Conservation (phyloP, 2,113 vertebrate species). For the Labeo rohita region DNA sequence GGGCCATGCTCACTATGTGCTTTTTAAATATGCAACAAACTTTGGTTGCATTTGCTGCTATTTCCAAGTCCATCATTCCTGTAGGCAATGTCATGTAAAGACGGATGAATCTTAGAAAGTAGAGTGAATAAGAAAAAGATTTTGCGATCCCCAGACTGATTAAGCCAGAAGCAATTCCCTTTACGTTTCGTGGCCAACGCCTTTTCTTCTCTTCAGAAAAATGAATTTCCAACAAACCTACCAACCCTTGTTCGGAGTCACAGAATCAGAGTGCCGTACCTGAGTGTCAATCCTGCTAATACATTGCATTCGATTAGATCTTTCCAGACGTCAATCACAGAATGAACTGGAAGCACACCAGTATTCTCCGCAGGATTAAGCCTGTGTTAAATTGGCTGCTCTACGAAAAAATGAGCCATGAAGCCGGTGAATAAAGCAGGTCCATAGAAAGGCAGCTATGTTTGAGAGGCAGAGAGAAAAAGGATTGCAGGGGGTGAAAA, state of each 20-base stretch:
- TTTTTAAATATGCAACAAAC: not conserved
- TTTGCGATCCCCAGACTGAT: slow-evolving; percentile 61
- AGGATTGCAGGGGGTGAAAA: slow-evolving; percentile 53
- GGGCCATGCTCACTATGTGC: not conserved
- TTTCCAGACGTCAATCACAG: slow-evolving; percentile 70
- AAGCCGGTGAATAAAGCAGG: slow-evolving; percentile 65
- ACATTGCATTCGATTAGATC: slow-evolving; percentile 68
- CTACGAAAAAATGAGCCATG: slow-evolving; percentile 64
- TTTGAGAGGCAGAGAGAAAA: slow-evolving; percentile 13
- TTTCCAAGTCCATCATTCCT: not conserved
- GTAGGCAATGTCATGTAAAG: not conserved
- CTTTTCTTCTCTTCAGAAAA: slow-evolving; percentile 63
- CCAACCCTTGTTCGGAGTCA: slow-evolving; percentile 20
- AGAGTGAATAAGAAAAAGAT: slow-evolving; percentile 30
- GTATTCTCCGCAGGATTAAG: slow-evolving; percentile 73
- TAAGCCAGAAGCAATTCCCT: slow-evolving; percentile 60
- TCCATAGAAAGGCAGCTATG: slow-evolving; percentile 51
- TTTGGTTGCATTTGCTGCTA: not conserved
- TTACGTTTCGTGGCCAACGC: slow-evolving; percentile 51
- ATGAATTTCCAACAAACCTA: slow-evolving; percentile 35
- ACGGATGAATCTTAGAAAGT: not conserved
- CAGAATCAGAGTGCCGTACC: slow-evolving; percentile 52
- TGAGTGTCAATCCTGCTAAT: slow-evolving; percentile 71
- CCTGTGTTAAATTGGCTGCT: slow-evolving; percentile 74
- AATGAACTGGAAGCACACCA: slow-evolving; percentile 56